Evolutionary conservation across 2,797 vertebrate species (phyloP).

Genomic region (Nannoperca obscura): DNA sequence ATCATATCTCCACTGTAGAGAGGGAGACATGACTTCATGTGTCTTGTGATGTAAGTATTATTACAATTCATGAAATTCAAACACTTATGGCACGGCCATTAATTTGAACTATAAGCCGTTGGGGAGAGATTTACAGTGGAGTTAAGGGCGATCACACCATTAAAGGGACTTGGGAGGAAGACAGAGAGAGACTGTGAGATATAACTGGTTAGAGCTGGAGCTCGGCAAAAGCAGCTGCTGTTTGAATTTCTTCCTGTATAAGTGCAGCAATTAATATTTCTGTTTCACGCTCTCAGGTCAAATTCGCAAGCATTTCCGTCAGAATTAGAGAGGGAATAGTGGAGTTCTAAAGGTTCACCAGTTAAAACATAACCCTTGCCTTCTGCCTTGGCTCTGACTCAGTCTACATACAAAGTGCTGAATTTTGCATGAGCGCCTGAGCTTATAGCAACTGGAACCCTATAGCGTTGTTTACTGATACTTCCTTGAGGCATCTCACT

Average conservation of each 20-base stretch:
- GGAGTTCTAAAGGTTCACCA: conserved; percentile 65
- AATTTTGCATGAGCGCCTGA: conserved; percentile 82
- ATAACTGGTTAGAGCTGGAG: conserved; percentile 56
- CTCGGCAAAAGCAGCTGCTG: conserved; percentile 21
- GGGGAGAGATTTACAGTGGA: conserved; percentile 92
- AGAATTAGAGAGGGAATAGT: conserved; percentile 61
- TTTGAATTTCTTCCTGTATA: conserved; percentile 59
- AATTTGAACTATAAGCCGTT: conserved; percentile 91
- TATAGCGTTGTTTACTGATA: conserved; percentile 89
- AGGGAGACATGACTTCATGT: conserved; percentile 98
- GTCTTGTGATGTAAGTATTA: conserved; percentile 99
- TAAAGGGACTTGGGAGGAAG: conserved; percentile 73
- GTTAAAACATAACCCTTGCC: conserved; percentile 77
- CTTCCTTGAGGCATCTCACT: conserved; percentile 87
- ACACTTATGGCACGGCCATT: conserved; percentile 93
- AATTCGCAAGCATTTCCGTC: conserved; percentile 65
- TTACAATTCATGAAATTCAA: conserved; percentile 99
- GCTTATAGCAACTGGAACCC: conserved; percentile 77
- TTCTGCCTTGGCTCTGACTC: conserved; percentile 65
- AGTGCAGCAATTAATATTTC: conserved; percentile 77
- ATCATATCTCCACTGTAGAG: conserved; percentile 92
- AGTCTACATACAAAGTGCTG: conserved; percentile 73
- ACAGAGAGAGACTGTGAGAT: conserved; percentile 51
- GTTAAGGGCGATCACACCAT: conserved; percentile 81
- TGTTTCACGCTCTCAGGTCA: conserved; percentile 63